Evolutionary conservation across 2,113 vertebrate genomes (phyloP).

Genomic region (Phocoena phocoena): DNA sequence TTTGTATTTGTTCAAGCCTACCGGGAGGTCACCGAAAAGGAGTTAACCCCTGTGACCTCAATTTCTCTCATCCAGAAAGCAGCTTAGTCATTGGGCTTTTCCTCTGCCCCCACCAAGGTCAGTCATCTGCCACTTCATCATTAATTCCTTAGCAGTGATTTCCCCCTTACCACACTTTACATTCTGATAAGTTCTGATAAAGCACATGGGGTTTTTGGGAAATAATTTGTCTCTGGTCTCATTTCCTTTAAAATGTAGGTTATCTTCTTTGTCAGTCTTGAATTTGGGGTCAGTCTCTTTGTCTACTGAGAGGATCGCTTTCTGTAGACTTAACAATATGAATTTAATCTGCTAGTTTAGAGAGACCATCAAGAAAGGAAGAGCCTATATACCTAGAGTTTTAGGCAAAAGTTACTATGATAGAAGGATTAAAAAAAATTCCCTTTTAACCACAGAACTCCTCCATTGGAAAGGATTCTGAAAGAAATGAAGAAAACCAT

Average conservation of each 20-base stretch:
- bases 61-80: not conserved
- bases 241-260: constrained; percentile 76
- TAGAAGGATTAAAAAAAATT: not conserved
- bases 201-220: constrained; percentile 14
- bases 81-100: constrained; percentile 38
- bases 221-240: constrained; percentile 71
- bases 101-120: not conserved
- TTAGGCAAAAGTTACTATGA: not conserved
- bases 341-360: not conserved
- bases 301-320: constrained; percentile 25
- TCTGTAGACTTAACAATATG: not conserved
- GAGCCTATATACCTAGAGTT: not conserved
- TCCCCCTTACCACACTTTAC: not conserved
- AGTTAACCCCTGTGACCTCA: not conserved
- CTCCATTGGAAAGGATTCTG: constrained; percentile 45
- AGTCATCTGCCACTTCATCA: not conserved
- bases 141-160: not conserved
- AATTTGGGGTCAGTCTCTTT: constrained; percentile 33
- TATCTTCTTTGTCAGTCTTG: not conserved
- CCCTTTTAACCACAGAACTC: constrained; percentile 48
- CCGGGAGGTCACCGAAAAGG: not conserved
- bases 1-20: not conserved
- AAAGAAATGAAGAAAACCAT: constrained; percentile 56
- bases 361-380: not conserved
- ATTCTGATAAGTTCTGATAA: not conserved